phyloP scores from a whole-genome alignment of 2,888 invertebrate species.

The Zaprionus lineosus region DNA sequence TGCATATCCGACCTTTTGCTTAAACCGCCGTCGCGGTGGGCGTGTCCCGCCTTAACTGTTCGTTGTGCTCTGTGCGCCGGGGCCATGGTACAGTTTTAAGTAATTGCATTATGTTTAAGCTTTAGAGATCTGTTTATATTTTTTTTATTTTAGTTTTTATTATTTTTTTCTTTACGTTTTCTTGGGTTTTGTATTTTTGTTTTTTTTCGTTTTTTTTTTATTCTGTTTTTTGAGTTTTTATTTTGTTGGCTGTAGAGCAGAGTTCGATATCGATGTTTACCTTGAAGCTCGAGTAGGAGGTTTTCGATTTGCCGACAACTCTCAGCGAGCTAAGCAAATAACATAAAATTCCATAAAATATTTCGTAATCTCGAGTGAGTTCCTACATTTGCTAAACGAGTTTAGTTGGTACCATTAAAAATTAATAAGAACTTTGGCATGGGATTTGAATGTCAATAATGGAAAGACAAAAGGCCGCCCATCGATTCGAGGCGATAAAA shows the following conservation, averaged over 20 bases:
- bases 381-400: background rate
- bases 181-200: slow-evolving; percentile 3
- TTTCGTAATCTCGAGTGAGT: slow-evolving; percentile 6
- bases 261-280: slow-evolving; percentile 58
- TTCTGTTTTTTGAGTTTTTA: slow-evolving; percentile 25
- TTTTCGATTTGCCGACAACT: slow-evolving; percentile 50
- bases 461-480: too few species aligned
- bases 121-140: slow-evolving; percentile 21
- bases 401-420: slow-evolving; percentile 4
- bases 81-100: slow-evolving; percentile 77
- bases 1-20: slow-evolving; percentile 53
- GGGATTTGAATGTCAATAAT: too few species aligned
- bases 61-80: slow-evolving; percentile 44
- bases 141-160: slow-evolving; percentile 13
- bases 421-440: too few species aligned
- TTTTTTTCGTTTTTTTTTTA: slow-evolving; percentile 15
- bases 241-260: slow-evolving; percentile 43
- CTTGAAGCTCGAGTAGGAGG: slow-evolving; percentile 59
- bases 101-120: slow-evolving; percentile 76
- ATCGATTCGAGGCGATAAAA: too few species aligned
- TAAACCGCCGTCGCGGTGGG: slow-evolving; percentile 64
- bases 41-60: slow-evolving; percentile 66
- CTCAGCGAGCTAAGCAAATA: slow-evolving; percentile 45
- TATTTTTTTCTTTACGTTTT: slow-evolving; percentile 26
- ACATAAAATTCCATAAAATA: slow-evolving; percentile 23